These are phyloP conservation scores for Tineola bisselliella DNA, from an alignment of 2,888 invertebrate genomes.

Conservation along the genomic window DNA sequence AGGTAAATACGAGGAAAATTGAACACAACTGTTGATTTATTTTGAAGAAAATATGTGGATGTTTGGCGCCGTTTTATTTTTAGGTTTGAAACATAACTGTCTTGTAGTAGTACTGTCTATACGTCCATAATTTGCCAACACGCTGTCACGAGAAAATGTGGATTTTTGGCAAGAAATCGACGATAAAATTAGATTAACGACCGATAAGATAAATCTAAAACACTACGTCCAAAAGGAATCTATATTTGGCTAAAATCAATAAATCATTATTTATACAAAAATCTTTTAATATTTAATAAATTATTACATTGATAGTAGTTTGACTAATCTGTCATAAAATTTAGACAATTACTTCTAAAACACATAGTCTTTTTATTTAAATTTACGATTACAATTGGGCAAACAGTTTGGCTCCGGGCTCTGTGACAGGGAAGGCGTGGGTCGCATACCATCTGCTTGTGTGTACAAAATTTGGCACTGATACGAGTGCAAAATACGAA, in stretches of 20 bases:
- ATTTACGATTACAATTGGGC: background rate
- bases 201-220: background rate
- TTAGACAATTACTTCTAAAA: no score
- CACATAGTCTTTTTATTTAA: background rate
- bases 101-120: no score
- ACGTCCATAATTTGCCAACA: background rate
- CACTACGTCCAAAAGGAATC: background rate
- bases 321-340: no score
- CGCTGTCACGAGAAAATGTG: background rate
- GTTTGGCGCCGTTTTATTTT: no score
- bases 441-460: background rate
- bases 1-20: no score
- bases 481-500: conserved; percentile 1
- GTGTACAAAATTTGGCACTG: conserved; percentile 10
- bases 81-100: no score
- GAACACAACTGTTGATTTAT: no score
- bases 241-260: no score
- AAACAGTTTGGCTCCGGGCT: conserved; percentile 1
- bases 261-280: no score
- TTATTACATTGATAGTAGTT: no score
- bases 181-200: background rate
- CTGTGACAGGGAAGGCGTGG: background rate
- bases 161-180: background rate
- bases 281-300: no score
- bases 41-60: no score